Percentiles rank a stretch among this genome's conserved stretches.
Conservation (phyloP, 2,113 vertebrate species). For the Limnothrissa miodon region DNA sequence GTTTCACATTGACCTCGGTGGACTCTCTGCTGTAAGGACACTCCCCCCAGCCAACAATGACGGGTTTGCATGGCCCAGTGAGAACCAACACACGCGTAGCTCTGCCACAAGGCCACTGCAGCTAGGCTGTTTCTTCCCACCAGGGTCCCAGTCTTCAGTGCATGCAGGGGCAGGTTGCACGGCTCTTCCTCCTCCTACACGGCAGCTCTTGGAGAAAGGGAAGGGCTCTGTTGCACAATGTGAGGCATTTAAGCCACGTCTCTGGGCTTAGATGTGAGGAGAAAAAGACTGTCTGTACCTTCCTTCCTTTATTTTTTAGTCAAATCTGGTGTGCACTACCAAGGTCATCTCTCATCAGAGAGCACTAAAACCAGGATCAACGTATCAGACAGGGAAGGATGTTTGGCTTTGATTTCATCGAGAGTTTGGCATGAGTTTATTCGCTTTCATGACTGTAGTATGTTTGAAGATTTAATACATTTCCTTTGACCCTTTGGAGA, state of each 20-base stretch:
- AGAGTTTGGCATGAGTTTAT: too few relatives aligned
- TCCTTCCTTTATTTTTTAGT: too few relatives aligned
- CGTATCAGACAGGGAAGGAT: too few relatives aligned
- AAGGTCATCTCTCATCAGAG: too few relatives aligned
- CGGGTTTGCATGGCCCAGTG: neutral
- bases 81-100: neutral
- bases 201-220: neutral
- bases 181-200: neutral
- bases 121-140: neutral
- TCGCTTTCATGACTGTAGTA: too few relatives aligned
- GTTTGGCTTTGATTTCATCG: too few relatives aligned
- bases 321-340: too few relatives aligned
- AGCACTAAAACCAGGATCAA: too few relatives aligned
- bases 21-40: neutral
- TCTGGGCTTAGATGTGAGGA: neutral
- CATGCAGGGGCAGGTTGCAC: neutral
- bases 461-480: too few relatives aligned
- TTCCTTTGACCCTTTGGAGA: too few relatives aligned
- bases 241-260: neutral
- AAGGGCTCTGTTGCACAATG: neutral
- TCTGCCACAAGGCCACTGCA: neutral
- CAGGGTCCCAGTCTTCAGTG: neutral
- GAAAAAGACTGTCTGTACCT: neutral
- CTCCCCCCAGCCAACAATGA: neutral
- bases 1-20: conserved; percentile 40